These are phyloP conservation scores for Athalia circularis DNA, from an alignment of 2,888 invertebrate species.

Conservation along the genomic window DNA sequence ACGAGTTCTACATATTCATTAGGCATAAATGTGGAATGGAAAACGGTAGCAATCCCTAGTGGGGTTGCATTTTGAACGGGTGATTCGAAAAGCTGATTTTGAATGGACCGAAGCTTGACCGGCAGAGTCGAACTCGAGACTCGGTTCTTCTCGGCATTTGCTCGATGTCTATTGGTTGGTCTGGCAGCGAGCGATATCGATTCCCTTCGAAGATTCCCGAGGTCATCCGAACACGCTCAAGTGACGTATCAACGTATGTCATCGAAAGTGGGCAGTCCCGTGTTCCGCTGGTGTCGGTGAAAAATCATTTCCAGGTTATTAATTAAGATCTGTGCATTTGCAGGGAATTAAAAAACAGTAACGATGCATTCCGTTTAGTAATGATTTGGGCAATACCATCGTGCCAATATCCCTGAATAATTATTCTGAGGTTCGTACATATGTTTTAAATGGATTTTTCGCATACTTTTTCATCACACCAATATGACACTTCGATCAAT, in stretches of 20 bases:
- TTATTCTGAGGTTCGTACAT: conserved; percentile 23
- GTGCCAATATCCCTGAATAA: conserved; percentile 23
- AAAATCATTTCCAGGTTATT: background rate
- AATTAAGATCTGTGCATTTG: no score
- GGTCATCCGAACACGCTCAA: conserved; percentile 57
- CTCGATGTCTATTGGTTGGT: background rate
- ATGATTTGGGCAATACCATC: conserved; percentile 33
- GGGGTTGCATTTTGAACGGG: no score
- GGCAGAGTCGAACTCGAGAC: background rate
- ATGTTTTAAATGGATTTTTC: background rate
- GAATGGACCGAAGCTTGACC: no score
- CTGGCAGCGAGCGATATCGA: conserved; percentile 61
- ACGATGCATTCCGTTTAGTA: conserved; percentile 53
- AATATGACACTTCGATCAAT: conserved; percentile 56
- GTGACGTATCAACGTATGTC: conserved; percentile 55
- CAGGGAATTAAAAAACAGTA: background rate
- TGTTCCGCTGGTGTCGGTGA: conserved; percentile 11
- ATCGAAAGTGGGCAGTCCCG: conserved; percentile 53
- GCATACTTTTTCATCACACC: background rate
- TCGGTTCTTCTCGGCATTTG: background rate
- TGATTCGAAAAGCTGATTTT: no score
- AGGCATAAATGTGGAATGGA: no score
- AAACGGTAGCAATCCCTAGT: no score
- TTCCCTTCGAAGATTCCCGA: conserved; percentile 65
- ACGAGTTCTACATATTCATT: no score